Percentiles rank a stretch among this genome's conserved stretches.
These are phyloP conservation scores for Auanema freiburgensis DNA, from an alignment of 2,888 invertebrate species.

Conservation along the genomic window DNA sequence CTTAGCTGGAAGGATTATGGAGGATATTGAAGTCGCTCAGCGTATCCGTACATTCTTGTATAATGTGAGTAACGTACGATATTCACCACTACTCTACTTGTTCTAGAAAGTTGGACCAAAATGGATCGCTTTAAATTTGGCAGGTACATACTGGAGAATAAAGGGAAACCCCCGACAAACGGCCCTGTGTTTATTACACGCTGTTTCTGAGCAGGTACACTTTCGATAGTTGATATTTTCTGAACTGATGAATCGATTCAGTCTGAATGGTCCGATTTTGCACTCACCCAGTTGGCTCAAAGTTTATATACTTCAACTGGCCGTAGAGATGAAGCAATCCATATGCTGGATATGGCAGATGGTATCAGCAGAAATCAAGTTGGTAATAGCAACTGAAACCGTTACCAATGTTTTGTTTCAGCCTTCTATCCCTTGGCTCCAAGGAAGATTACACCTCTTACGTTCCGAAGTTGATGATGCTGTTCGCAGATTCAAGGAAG, in stretches of 20 bases:
- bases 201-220: background rate
- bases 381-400: background rate
- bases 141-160: conserved; percentile 80
- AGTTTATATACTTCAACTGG: conserved; percentile 70
- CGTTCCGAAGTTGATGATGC: conserved; percentile 37
- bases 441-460: conserved; percentile 33
- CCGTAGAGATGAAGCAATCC: conserved; percentile 40
- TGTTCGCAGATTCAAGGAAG: conserved; percentile 36
- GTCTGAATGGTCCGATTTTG: conserved; percentile 70
- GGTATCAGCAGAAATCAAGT: conserved; percentile 17
- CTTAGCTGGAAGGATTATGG: conserved; percentile 33
- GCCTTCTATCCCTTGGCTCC: conserved; percentile 40
- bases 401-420: conserved; percentile 11
- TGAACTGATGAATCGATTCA: conserved; percentile 5
- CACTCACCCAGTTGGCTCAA: conserved; percentile 75
- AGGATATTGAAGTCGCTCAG: conserved; percentile 77
- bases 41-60: conserved; percentile 76
- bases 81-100: background rate
- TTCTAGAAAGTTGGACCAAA: conserved; percentile 75
- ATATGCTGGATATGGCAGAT: conserved; percentile 18
- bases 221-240: background rate
- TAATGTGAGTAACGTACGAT: conserved; percentile 67
- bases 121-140: conserved; percentile 77
- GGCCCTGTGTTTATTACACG: conserved; percentile 72
- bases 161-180: conserved; percentile 75